Evolutionary conservation across 2,888 invertebrate species (phyloP).

Genomic region (Athrips mouffetella): DNA sequence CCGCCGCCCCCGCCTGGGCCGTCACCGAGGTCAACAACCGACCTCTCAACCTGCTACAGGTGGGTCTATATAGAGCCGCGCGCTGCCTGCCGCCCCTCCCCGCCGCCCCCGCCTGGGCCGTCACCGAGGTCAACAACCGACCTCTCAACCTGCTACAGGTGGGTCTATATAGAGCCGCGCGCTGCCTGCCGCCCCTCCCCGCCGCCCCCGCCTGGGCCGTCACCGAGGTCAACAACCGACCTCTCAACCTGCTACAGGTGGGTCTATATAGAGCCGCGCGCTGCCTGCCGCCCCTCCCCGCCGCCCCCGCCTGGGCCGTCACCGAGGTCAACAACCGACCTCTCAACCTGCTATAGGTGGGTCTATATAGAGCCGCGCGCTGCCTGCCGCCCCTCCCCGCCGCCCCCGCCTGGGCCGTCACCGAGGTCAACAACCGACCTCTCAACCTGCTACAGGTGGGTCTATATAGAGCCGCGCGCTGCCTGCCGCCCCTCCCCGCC

Average conservation of each 20-base stretch:
- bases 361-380: not conserved
- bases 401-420: constrained; percentile 86
- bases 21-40: constrained; percentile 94
- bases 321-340: constrained; percentile 95
- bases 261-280: not conserved
- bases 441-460: constrained; percentile 82
- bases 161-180: not conserved
- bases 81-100: no score
- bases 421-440: constrained; percentile 93
- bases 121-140: constrained; percentile 94
- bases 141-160: constrained; percentile 85
- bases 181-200: no score
- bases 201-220: constrained; percentile 85
- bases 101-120: constrained; percentile 83
- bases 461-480: not conserved
- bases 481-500: no score
- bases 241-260: constrained; percentile 84
- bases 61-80: constrained; percentile 24
- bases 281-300: no score
- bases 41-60: constrained; percentile 84
- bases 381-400: no score
- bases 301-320: constrained; percentile 84
- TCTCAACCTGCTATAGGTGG: constrained; percentile 82
- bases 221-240: constrained; percentile 93
- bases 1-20: constrained; percentile 83